These are phyloP conservation scores for Caerostris darwini DNA, from an alignment of 1,140 invertebrate genomes.

Conservation along the genomic window DNA sequence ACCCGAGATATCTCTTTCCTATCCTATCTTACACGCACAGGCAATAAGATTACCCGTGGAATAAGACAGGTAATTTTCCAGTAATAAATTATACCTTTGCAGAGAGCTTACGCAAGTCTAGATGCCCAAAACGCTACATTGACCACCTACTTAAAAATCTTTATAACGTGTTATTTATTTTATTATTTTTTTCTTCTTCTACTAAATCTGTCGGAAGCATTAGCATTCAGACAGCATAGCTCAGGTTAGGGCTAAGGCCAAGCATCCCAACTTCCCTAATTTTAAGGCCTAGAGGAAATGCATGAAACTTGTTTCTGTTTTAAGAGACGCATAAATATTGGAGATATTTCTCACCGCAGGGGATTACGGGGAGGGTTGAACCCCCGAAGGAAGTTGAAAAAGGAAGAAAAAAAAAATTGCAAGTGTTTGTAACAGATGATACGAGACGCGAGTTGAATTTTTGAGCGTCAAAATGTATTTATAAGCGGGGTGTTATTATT, in stretches of 20 bases:
- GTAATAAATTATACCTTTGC: conserved; percentile 40
- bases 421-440: neutral
- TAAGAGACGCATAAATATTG: conserved; percentile 2
- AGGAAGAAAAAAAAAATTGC: neutral
- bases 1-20: neutral
- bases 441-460: neutral
- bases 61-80: conserved; percentile 38
- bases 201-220: neutral
- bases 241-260: conserved; percentile 36
- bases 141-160: conserved; percentile 34
- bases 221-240: conserved; percentile 31
- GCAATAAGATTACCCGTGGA: conserved; percentile 42
- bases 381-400: neutral
- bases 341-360: neutral
- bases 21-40: neutral
- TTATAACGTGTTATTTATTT: conserved; percentile 17
- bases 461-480: neutral
- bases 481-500: neutral
- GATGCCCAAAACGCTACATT: neutral
- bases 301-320: conserved; percentile 7
- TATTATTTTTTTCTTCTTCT: neutral
- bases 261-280: conserved; percentile 2
- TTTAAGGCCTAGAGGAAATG: neutral
- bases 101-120: neutral
- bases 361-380: neutral